Conservation (phyloP, 2,797 vertebrate genomes). For the Tadarida brasiliensis region DNA sequence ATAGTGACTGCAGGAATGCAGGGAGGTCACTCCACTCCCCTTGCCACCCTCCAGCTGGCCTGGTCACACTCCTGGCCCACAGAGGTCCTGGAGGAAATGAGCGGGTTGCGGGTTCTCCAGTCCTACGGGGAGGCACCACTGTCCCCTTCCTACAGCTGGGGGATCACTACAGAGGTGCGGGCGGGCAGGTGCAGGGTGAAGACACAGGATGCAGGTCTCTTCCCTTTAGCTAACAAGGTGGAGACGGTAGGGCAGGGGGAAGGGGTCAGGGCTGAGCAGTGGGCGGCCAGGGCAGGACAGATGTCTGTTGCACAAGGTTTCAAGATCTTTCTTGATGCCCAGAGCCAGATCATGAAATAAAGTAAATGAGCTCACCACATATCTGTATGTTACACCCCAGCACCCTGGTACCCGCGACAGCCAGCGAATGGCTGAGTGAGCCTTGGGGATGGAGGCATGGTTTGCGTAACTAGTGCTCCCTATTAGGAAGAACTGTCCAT, state of each 20-base stretch:
- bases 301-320: not conserved
- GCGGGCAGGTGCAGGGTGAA: not conserved
- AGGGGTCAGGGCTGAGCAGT: not conserved
- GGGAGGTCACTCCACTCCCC: too few relatives aligned
- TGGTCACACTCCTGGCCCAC: not conserved
- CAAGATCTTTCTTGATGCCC: not conserved
- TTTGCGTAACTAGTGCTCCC: not conserved
- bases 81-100: not conserved
- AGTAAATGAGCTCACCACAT: not conserved
- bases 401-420: not conserved
- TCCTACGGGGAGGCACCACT: fast-evolving
- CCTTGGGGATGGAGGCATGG: fast-evolving
- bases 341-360: not conserved
- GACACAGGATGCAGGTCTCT: not conserved
- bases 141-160: not conserved
- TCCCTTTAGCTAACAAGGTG: not conserved
- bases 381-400: not conserved
- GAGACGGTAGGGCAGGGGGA: fast-evolving
- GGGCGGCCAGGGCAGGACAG: not conserved
- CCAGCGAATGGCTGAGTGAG: not conserved
- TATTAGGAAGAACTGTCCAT: not conserved
- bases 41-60: not conserved
- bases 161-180: fast-evolving
- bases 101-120: not conserved
- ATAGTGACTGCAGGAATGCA: not conserved